phyloP scores from a whole-genome alignment of 2,888 invertebrate species.

The Fragum sueziense region DNA sequence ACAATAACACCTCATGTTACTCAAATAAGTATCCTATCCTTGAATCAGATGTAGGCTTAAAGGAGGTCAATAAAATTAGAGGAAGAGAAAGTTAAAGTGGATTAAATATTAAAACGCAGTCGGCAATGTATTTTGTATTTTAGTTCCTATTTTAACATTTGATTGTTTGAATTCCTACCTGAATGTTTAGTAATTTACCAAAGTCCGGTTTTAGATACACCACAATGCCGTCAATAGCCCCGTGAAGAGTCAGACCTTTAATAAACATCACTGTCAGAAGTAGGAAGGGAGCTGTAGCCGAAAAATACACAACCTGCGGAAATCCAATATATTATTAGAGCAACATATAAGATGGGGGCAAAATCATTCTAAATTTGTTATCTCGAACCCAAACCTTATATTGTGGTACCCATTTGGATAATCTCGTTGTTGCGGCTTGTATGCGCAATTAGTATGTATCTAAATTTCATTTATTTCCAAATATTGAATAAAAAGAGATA shows the following conservation, averaged over 20 bases:
- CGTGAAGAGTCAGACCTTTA: slow-evolving; percentile 15
- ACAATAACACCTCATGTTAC: no score
- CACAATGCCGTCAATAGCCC: slow-evolving; percentile 7
- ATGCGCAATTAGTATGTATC: background rate
- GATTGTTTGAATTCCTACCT: no score
- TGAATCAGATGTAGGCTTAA: no score
- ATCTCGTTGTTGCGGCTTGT: background rate
- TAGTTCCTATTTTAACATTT: no score
- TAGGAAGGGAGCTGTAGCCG: slow-evolving; percentile 30
- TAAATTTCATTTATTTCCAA: background rate
- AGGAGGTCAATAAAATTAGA: no score
- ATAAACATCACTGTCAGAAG: slow-evolving; percentile 34
- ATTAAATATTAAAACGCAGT: no score
- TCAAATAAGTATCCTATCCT: no score
- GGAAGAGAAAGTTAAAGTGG: no score
- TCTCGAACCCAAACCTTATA: no score
- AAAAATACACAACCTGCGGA: slow-evolving; percentile 32
- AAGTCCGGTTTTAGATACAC: slow-evolving; percentile 17
- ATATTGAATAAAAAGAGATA: background rate
- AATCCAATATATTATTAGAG: background rate
- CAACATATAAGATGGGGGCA: background rate
- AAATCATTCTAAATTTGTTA: no score
- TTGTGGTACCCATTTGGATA: background rate
- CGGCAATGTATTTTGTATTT: no score
- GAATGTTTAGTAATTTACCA: background rate